phyloP scores from a whole-genome alignment of 2,113 vertebrate species.

The Rafetus swinhoei region DNA sequence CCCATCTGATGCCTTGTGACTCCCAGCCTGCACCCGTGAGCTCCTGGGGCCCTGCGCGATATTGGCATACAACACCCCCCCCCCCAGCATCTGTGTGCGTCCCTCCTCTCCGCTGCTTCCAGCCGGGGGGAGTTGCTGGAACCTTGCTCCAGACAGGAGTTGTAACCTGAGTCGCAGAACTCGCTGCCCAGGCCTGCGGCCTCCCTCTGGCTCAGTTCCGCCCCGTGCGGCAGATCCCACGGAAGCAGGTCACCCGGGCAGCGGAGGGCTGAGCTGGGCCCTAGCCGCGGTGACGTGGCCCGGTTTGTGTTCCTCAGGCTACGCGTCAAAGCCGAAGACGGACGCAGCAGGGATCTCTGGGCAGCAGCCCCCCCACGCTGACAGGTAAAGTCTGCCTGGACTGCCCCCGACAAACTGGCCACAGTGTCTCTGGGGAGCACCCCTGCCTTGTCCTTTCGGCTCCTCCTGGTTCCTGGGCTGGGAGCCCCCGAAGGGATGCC shows the following conservation, averaged over 20 bases:
- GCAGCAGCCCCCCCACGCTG: neutral
- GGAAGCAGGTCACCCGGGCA: accelerated
- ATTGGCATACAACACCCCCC: neutral
- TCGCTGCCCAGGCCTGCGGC: neutral
- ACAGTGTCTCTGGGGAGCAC: neutral
- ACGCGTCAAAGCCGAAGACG: neutral
- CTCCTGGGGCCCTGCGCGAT: neutral
- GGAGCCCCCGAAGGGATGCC: neutral
- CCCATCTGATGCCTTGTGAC: neutral
- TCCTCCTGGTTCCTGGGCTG: neutral
- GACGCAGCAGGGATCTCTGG: neutral
- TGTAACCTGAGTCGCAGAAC: neutral
- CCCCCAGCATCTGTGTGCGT: neutral
- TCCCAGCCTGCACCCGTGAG: neutral
- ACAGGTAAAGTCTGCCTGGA: neutral
- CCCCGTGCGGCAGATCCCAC: too few relatives aligned
- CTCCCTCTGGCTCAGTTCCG: neutral
- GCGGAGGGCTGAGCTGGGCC: neutral
- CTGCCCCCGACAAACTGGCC: neutral
- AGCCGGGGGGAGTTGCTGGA: neutral
- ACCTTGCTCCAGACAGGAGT: neutral
- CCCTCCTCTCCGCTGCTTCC: neutral
- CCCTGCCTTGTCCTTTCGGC: neutral
- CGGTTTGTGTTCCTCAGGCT: neutral
- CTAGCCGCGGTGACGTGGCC: too few relatives aligned